Conservation (phyloP, 2,113 vertebrate genomes). For the Perognathus longimembris region DNA sequence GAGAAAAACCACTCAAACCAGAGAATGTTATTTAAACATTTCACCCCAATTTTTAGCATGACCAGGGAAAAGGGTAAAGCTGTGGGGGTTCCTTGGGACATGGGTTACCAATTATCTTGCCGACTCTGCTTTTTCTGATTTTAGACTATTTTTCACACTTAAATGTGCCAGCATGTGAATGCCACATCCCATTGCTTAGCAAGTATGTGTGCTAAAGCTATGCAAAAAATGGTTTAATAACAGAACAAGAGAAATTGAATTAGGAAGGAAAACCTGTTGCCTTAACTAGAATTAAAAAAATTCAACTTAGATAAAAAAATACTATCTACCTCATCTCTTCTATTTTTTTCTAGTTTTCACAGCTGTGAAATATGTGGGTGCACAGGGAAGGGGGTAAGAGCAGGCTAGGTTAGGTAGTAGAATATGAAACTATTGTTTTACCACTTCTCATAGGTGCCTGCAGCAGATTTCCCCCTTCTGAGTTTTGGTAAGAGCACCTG, state of each 20-base stretch:
- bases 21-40: neutral
- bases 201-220: neutral
- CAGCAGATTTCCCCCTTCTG: slow-evolving; percentile 14
- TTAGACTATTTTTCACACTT: neutral
- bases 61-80: neutral
- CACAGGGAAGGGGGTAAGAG: neutral
- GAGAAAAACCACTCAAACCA: neutral
- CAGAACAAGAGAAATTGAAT: neutral
- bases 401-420: too few relatives aligned
- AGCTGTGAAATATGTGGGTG: neutral
- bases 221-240: neutral
- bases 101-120: neutral
- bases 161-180: too few relatives aligned
- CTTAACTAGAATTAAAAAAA: neutral
- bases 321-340: neutral
- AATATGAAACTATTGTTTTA: too few relatives aligned
- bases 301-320: neutral
- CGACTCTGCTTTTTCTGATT: neutral
- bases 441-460: neutral
- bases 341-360: neutral
- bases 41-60: slow-evolving; percentile 44
- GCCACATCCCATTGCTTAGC: neutral
- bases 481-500: slow-evolving; percentile 62
- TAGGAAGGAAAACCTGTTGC: neutral
- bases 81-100: neutral